A percentile compares a stretch with the other conserved stretches of the same genome.
These are phyloP conservation scores for Bicyclus anynana DNA, from an alignment of 1,140 invertebrate genomes.

Conservation along the genomic window DNA sequence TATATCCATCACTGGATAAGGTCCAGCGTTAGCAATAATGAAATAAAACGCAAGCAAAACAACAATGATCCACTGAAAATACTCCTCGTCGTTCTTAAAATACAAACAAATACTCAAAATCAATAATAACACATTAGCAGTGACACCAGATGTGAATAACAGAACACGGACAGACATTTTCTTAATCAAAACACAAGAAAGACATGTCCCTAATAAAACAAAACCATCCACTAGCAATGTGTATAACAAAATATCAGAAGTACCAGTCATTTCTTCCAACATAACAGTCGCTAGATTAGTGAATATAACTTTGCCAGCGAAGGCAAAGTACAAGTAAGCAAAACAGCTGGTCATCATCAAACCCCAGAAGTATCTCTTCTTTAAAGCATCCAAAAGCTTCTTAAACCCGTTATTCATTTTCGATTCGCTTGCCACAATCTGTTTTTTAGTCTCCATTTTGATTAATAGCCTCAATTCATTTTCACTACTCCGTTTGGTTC, in stretches of 20 bases:
- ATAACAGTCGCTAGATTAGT: background rate
- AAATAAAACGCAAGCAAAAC: constrained; percentile 1
- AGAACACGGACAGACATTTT: too few species aligned
- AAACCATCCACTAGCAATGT: background rate
- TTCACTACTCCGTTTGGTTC: background rate
- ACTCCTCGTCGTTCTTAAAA: background rate
- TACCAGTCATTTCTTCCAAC: background rate
- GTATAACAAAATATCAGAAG: background rate
- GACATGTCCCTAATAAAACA: background rate
- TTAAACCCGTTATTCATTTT: background rate
- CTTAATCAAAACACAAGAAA: background rate
- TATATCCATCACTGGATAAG: background rate
- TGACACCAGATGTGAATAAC: background rate
- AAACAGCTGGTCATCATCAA: background rate
- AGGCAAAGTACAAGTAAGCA: background rate
- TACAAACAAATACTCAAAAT: background rate
- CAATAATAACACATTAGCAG: background rate
- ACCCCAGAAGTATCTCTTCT: background rate
- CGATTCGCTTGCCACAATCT: background rate
- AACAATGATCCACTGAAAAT: background rate
- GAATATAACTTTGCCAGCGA: background rate
- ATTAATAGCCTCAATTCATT: background rate
- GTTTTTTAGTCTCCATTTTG: background rate
- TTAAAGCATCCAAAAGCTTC: background rate
- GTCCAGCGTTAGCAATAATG: background rate